Base-by-base conservation (phyloP, 2,113 vertebrate genomes). In the Seriola rivoliana region DNA sequence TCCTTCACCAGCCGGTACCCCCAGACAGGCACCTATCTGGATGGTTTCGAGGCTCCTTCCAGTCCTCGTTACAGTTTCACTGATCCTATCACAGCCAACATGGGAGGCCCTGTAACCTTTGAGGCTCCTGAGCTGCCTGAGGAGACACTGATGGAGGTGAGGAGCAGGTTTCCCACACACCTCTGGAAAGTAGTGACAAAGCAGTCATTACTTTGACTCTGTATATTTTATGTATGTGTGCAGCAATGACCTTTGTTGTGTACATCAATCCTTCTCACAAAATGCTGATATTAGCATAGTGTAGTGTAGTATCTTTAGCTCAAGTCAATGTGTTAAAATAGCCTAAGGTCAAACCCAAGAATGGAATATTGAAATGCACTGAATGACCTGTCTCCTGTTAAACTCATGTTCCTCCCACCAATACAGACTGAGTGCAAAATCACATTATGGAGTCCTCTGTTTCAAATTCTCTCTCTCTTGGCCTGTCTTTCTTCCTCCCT, bases 141-240 rank as follows among this genome's bases (percentile, higher is more conserved):
- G 78, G 98, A 99, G 93, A 99, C 98, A 0, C 96, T 99, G 12
- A 99, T 99, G 98, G 98, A 99, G 96, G 98, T 99, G 89, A 88
- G 95, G 42, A 42, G 38, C 38, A 10, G 54, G 32, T 42, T 29
- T 78, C 17, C 11, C 11, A 12, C n/a, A 36, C n/a, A 32, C 19
- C 59, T 46, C 29, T 36, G 11, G 36, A 70, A 71, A 66, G 19
- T 32, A 32, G 11, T 29, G 34, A 63, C 25, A 65, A 25, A 5
- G 54, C 23, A 50, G 23, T 40, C 29, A 1, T 19, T 25, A 3
- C 11, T 50, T 65, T 21, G 55, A n/a, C 16, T 50, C 40, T 52
- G 13, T 25, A 29, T 38, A 13, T 25, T 67, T 29, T 72, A 4
- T 73, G 19, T 46, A 64, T 40, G 34, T 44, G n/a, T 65, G 23